A percentile compares a stretch with the other conserved stretches of the same genome.
Conservation (phyloP, 2,113 vertebrate genomes). For the Spilogale gracilis region DNA sequence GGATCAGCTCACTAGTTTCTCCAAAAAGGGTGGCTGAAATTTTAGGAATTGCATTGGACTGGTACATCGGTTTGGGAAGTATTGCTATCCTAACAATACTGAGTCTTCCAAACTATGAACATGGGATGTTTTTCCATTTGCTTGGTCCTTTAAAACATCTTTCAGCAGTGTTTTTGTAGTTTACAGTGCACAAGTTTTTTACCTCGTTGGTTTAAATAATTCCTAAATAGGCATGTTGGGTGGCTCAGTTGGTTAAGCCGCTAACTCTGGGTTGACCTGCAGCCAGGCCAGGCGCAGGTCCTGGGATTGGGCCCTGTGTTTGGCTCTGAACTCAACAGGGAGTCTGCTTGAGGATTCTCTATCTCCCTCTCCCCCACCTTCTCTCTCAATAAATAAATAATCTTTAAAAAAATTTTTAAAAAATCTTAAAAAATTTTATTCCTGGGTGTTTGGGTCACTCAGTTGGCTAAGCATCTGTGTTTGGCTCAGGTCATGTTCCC, state of each 20-base stretch:
- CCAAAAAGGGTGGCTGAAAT: background rate
- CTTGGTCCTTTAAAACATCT: background rate
- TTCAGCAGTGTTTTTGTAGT: background rate
- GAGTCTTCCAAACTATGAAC: background rate
- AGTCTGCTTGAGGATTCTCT: background rate
- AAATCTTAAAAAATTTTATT: background rate
- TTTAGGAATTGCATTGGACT: background rate
- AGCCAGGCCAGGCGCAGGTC: background rate
- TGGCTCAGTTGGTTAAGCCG: background rate
- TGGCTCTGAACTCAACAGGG: background rate
- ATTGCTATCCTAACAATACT: background rate
- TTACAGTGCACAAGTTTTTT: background rate
- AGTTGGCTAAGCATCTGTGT: background rate
- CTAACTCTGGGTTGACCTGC: background rate
- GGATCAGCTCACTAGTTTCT: background rate
- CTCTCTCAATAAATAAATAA: background rate
- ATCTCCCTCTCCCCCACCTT: background rate
- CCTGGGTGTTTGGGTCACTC: background rate
- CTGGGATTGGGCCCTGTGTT: background rate
- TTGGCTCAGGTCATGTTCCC: too few species aligned
- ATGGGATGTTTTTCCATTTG: background rate
- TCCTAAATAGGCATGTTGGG: background rate
- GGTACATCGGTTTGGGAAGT: background rate
- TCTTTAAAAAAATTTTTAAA: background rate
- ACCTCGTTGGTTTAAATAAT: background rate